phyloP scores from a whole-genome alignment of 2,797 vertebrate genomes.

The Acanthurus leucopareius region DNA sequence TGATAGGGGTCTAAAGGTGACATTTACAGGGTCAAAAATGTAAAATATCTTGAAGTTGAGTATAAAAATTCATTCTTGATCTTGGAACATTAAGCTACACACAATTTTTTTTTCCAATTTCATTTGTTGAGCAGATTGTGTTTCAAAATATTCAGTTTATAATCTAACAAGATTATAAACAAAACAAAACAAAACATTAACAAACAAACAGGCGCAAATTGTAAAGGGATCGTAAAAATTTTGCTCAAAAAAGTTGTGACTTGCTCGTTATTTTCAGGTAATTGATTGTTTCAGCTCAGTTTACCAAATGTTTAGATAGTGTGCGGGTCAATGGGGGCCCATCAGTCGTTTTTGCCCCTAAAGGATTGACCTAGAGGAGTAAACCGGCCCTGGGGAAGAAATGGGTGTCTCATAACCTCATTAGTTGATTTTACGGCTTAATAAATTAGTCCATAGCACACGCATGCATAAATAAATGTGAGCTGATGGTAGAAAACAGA shows the following conservation, averaged over 20 bases:
- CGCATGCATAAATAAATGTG: background rate
- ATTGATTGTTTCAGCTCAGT: too few relatives aligned
- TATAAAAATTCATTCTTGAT: background rate
- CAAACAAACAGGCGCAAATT: too few relatives aligned
- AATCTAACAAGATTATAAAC: too few relatives aligned
- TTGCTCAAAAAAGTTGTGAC: too few relatives aligned
- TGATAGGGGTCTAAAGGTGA: background rate
- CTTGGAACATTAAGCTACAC: too few relatives aligned
- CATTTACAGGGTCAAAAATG: too few relatives aligned
- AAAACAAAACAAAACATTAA: too few relatives aligned
- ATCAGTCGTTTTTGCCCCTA: too few relatives aligned
- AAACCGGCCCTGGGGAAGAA: background rate
- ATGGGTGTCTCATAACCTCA: background rate
- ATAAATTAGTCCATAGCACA: background rate
- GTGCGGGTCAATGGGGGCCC: background rate
- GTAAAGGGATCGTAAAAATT: too few relatives aligned
- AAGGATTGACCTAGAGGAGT: background rate
- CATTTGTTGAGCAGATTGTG: background rate
- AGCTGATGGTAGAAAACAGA: background rate
- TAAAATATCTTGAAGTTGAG: background rate
- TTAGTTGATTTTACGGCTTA: background rate
- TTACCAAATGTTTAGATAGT: too few relatives aligned
- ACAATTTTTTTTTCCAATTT: background rate
- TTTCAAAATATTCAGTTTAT: too few relatives aligned
- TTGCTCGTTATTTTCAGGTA: too few relatives aligned